Conservation (phyloP, 2,113 vertebrate species). For the Neodon shergylaensis region DNA sequence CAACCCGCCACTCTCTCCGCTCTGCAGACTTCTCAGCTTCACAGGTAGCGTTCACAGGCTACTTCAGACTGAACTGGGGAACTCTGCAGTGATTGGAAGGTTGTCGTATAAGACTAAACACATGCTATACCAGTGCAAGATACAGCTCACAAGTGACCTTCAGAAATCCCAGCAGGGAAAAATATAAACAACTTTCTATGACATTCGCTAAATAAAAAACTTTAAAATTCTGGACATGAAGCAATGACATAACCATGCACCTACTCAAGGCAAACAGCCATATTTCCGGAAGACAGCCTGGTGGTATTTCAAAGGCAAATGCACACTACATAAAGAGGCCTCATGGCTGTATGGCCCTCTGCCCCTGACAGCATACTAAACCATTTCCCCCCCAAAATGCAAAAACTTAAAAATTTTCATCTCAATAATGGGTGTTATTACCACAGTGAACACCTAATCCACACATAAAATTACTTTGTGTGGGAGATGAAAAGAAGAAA, state of each 20-base stretch:
- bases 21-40: neutral
- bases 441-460: neutral
- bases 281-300: neutral
- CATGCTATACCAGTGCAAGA: neutral
- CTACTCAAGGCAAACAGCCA: neutral
- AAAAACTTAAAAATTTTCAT: neutral
- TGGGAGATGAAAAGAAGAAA: slow-evolving; percentile 67
- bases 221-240: slow-evolving; percentile 32
- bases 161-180: neutral
- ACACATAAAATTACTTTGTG: slow-evolving; percentile 31
- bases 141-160: neutral
- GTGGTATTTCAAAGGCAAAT: slow-evolving; percentile 15
- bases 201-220: slow-evolving; percentile 10
- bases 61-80: neutral
- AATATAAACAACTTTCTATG: slow-evolving; percentile 1
- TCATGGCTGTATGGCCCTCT: neutral
- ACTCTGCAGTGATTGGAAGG: neutral
- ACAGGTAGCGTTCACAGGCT: neutral
- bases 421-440: neutral
- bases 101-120: neutral
- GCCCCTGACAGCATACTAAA: neutral
- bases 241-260: neutral
- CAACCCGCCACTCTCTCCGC: neutral
- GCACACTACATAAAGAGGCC: too few relatives aligned
- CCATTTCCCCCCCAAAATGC: neutral